Evolutionary conservation across 2,113 vertebrate genomes (phyloP), one percentile per base, ranked within the genome.

Genomic region (Argyrosomus japonicus): DNA sequence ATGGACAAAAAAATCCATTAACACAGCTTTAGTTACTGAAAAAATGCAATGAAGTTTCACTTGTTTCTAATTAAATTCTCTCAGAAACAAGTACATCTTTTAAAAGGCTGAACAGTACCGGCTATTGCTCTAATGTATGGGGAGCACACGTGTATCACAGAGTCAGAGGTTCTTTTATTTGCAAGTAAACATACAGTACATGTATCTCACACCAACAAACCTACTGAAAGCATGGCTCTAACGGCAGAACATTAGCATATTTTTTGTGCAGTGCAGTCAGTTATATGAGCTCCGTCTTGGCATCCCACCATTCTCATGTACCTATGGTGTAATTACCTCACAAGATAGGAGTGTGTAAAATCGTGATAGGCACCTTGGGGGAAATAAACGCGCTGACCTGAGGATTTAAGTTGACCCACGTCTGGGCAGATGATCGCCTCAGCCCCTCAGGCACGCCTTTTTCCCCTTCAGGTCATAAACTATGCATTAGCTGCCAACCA

Each of bases 401-500:
- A 83, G 77, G 81, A 89, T 90, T 92, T 89, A 88, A 82, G 87
- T 61, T 85, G 83, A 88, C 81, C 77, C 79, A 76, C 17, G 50
- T 89, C 86, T 74, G 84, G 77, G 76, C 68, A 76, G 87, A 85
- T 45, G 70, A 88, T 80, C 79, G 74, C 71, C 45, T 63, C 47
- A 78, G 53, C 11, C 77, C 72, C 58, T 50, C 14, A 77, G 75
- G 27, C 53, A 9, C 0, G 6, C 4, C 70, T 79, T 60, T 48
- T 76, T 81, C 75, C 84, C 87, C 73, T 70, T 60, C 43, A 73
- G 77, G 83, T 86, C 78, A 89, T 93, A 90, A 93, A 92, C 64
- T 81, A 75, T 76, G 68, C 87, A 85, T 87, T 65, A 87, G 81
- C 71, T 57, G 65, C 43, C 29, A 75, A 57, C 71, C 78, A 81